A percentile compares a stretch with the other conserved stretches of the same genome.
Conservation (phyloP, 1,140 invertebrate species). For the Yoshiicerus persimilis region DNA sequence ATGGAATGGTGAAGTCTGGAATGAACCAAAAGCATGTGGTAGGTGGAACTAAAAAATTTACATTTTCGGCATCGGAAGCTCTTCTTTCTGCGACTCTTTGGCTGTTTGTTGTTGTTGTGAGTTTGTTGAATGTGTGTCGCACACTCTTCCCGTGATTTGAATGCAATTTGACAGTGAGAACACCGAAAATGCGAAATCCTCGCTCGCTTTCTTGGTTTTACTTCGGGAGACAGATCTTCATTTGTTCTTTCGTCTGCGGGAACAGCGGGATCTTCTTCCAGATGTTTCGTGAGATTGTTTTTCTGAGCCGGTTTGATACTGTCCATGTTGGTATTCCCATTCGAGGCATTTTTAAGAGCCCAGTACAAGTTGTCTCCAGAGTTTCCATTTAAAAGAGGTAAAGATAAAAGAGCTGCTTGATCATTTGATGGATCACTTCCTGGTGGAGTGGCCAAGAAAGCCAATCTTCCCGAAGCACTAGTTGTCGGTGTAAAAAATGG, state of each 20-base stretch:
- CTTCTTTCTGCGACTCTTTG: constrained; percentile 26
- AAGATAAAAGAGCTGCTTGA: background rate
- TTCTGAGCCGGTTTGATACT: constrained; percentile 25
- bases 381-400: constrained; percentile 37
- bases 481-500: constrained; percentile 45
- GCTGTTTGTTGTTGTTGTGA: constrained; percentile 47
- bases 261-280: constrained; percentile 48
- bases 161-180: constrained; percentile 57
- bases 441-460: background rate
- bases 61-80: constrained; percentile 51
- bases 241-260: background rate
- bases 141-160: constrained; percentile 54
- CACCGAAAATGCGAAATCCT: constrained; percentile 54
- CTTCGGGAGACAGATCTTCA: background rate
- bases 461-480: background rate
- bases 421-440: background rate
- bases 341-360: constrained; percentile 26
- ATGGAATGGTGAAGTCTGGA: constrained; percentile 38
- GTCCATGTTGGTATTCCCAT: background rate
- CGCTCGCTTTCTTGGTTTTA: constrained; percentile 16
- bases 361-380: constrained; percentile 33
- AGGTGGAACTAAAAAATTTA: constrained; percentile 38
- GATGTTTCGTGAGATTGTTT: constrained; percentile 54
- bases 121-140: constrained; percentile 54
- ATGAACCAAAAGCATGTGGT: constrained; percentile 41